Conservation (phyloP, 2,113 vertebrate species). For the Mustela lutreola region DNA sequence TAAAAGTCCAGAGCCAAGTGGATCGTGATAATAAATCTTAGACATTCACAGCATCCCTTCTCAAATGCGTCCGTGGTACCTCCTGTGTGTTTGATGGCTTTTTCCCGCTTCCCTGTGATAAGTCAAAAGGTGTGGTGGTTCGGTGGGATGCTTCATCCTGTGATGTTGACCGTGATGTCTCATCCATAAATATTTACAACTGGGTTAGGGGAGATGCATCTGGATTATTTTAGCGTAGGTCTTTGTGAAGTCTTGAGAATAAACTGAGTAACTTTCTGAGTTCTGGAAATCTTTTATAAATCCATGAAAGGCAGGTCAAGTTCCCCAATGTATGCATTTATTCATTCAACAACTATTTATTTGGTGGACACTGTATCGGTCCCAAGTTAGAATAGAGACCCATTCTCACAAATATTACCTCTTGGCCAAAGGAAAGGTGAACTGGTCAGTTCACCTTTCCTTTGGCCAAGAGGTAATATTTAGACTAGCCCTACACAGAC, state of each 20-base stretch:
- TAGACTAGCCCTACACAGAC: fast-evolving
- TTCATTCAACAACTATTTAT: neutral
- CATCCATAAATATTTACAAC: neutral
- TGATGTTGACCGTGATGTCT: neutral
- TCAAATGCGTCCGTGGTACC: fast-evolving
- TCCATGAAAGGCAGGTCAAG: neutral
- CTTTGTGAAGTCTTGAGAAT: neutral
- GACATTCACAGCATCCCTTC: neutral
- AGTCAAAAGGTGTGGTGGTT: neutral
- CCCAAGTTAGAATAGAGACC: neutral
- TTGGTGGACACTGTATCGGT: neutral
- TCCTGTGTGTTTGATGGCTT: too few relatives aligned
- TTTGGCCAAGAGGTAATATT: too few relatives aligned
- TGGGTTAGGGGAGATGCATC: neutral
- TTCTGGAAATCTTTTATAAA: neutral
- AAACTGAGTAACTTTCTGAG: neutral
- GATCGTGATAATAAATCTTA: neutral
- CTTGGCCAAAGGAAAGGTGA: neutral
- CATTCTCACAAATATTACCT: neutral
- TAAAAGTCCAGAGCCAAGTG: neutral
- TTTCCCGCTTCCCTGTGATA: neutral
- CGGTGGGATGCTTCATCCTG: neutral
- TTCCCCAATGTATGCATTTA: too few relatives aligned
- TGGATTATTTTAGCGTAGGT: neutral
- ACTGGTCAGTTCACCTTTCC: too few relatives aligned